Base-by-base conservation (phyloP, 2,113 vertebrate species). In the Lasiurus borealis region DNA sequence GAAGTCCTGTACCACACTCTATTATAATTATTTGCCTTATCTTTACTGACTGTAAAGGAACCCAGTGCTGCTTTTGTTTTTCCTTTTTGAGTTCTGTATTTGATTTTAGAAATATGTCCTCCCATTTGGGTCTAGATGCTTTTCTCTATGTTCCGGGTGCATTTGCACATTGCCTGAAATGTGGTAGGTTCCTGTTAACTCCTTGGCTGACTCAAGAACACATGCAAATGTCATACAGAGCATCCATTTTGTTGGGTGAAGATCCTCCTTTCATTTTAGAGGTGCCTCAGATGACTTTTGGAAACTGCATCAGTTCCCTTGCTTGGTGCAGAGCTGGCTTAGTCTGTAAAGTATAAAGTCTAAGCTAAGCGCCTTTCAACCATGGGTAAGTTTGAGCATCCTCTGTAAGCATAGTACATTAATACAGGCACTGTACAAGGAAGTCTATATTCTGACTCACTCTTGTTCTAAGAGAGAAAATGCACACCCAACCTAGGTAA, bases 361-460 rank as follows among this genome's bases (percentile, higher is more conserved):
- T 86, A 64, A 91, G 64, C 12, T 80, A 64, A 90, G 64, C 15
- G 40, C 29, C 64, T 95, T 93, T 90, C n/a, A 10, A 62, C 36
- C n/a, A 9, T 48, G n/a, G 13, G 5, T 52, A 50, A 59, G 44
- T 48, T 62, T 48, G 68, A 71, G 75, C 13, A 86, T 71, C 18
- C 29, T 29, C 16, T 62, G 8, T 62, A 76, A 89, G 27, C 62
- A 19, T 19, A 68, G 57, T 36, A 46, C 8, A 31, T 25, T 36
- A 48, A 31, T 54, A 40, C 31, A 62, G 46, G 29, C 34, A 27
- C 18, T 19, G 0, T 11, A 82, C 44, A 21, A 54, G 59, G 68
- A 82, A 77, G 71, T 31, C n/a, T n/a, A 25, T 13, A 0, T 1
- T 21, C 5, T 40, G 27, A 82, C n/a, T 83, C 40, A 48, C 0